A percentile compares a stretch with the other conserved stretches of the same genome.
These are phyloP conservation scores for Merodon equestris DNA, from an alignment of 2,888 invertebrate genomes.

Conservation along the genomic window DNA sequence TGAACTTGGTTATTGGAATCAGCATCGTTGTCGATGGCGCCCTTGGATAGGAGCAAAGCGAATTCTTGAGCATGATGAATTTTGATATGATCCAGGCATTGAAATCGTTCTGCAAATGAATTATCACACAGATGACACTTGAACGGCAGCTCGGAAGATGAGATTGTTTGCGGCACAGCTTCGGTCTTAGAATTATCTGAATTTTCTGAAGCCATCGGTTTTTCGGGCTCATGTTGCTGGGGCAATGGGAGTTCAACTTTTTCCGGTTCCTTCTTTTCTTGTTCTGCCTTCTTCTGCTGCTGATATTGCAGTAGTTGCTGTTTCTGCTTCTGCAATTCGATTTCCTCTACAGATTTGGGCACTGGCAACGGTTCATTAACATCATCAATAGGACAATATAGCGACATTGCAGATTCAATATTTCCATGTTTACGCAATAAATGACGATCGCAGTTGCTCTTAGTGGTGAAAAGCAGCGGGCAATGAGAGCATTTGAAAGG, in stretches of 20 bases:
- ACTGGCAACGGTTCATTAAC: slow-evolving; percentile 78
- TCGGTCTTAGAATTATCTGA: slow-evolving; percentile 20
- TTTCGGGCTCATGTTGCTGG: slow-evolving; percentile 58
- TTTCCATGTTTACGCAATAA: slow-evolving; percentile 91
- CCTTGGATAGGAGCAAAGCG: slow-evolving; percentile 89
- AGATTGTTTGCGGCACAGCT: slow-evolving; percentile 56
- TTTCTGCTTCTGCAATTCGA: slow-evolving; percentile 75
- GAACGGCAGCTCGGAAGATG: slow-evolving; percentile 86
- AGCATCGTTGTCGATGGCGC: slow-evolving; percentile 84
- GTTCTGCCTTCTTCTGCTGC: slow-evolving; percentile 71
- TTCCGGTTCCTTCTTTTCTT: slow-evolving; percentile 69
- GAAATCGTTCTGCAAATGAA: slow-evolving; percentile 88
- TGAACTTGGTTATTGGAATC: slow-evolving; percentile 71
- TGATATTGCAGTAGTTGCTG: slow-evolving; percentile 72
- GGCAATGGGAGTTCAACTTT: slow-evolving; percentile 66
- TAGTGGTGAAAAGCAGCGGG: slow-evolving; percentile 95
- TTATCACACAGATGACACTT: slow-evolving; percentile 96
- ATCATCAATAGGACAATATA: slow-evolving; percentile 80
- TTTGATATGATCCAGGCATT: slow-evolving; percentile 90
- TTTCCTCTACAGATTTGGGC: slow-evolving; percentile 77
- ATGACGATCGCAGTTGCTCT: slow-evolving; percentile 98
- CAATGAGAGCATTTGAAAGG: slow-evolving; percentile 97
- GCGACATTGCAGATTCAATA: slow-evolving; percentile 78
- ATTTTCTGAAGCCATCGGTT: not conserved
- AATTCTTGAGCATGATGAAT: slow-evolving; percentile 88